Evolutionary conservation across 2,113 vertebrate genomes (phyloP), one percentile per base, ranked within the genome.

Genomic region (Procavia capensis): DNA sequence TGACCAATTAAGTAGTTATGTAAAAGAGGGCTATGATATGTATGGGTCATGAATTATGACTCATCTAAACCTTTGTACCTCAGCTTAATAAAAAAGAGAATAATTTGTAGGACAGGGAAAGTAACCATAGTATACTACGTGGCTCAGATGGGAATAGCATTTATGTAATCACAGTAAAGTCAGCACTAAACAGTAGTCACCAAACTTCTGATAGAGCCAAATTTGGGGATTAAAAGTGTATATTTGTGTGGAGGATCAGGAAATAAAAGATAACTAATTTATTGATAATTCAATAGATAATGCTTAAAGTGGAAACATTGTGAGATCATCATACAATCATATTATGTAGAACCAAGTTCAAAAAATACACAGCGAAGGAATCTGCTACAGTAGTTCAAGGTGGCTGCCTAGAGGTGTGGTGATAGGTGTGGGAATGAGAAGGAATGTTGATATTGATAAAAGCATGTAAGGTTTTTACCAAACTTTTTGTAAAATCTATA

Each of bases 261-360:
- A 86, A 89, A 34, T 88, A 83, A 92, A 83, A 59, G 54, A 89
- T 34, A 61, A 79, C 29, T 84, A 79, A 78, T 80, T 11, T 75
- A 45, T 5, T 87, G 22, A 25, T 75, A 94, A 84, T 81, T 85
- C 39, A 59, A 79, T n/a, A 85, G 72, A 76, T 75, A 91, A 82
- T 91, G 10, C 70, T 29, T 78, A 61, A 85, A 88, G 78, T 81
- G 57, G 61, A 91, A 96, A 87, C 81, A 45, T 17, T 24, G n/a
- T 31, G 22, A 82, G 43, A n/a, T 82, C 41, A 66, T 20, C 59
- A 91, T 83, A 72, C 64, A 88, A 76, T 80, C 57, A 19, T 66
- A 29, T 87, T 85, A 63, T 68, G 87, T 76, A 79, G 59, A 88
- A 59, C 64, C 39, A 85, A 85, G 36, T 39, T 72, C 20, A 24